These are phyloP conservation scores for Tachyglossus aculeatus DNA, from an alignment of 2,797 vertebrate species.

Conservation along the genomic window DNA sequence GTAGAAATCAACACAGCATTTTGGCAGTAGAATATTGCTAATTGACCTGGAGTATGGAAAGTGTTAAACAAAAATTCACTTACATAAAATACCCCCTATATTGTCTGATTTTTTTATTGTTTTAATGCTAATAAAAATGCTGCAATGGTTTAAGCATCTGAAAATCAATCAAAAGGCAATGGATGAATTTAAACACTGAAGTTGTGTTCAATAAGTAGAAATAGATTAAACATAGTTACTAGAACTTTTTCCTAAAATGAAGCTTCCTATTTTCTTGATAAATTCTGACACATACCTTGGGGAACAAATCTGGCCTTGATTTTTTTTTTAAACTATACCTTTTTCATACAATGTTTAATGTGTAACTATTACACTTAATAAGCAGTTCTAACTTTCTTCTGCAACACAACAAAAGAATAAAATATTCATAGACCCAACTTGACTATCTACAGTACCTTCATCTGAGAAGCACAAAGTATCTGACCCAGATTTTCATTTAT, in stretches of 20 bases:
- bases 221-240: neutral
- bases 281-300: neutral
- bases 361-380: constrained; percentile 33
- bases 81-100: neutral
- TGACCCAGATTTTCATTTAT: neutral
- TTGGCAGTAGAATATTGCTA: neutral
- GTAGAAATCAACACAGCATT: neutral
- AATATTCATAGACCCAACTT: constrained; percentile 1
- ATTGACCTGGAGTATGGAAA: constrained; percentile 8
- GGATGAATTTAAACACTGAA: too few relatives aligned
- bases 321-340: constrained; percentile 4
- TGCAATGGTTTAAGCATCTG: constrained; percentile 19
- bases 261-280: neutral
- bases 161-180: constrained; percentile 17
- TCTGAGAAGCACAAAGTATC: neutral
- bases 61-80: constrained; percentile 5
- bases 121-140: constrained; percentile 32
- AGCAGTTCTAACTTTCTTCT: constrained; percentile 26
- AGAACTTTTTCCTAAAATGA: constrained; percentile 17
- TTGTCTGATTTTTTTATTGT: constrained; percentile 16
- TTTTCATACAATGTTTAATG: constrained; percentile 13
- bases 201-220: constrained; percentile 12
- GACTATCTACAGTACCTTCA: constrained; percentile 17
- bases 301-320: neutral
- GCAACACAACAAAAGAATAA: constrained; percentile 27